phyloP scores from a whole-genome alignment of 2,797 vertebrate species.

The Alca torda region DNA sequence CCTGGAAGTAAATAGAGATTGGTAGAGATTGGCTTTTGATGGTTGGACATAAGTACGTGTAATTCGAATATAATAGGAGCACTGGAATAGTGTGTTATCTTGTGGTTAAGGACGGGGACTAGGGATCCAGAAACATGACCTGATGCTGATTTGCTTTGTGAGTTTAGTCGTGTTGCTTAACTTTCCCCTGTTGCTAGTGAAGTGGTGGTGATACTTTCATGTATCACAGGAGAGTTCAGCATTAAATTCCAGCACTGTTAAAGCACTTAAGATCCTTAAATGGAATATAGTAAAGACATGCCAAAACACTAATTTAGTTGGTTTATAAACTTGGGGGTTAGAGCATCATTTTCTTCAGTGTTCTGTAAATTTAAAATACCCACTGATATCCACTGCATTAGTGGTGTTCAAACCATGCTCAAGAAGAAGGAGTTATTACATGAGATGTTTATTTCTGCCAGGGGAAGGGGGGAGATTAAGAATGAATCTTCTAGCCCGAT shows the following conservation, averaged over 20 bases:
- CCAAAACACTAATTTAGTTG: background rate
- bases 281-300: background rate
- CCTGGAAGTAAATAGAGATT: conserved; percentile 4
- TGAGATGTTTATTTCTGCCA: background rate
- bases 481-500: background rate
- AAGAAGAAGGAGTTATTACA: background rate
- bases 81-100: background rate
- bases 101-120: background rate
- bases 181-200: conserved; percentile 12
- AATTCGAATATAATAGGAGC: background rate
- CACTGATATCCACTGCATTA: background rate
- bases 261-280: background rate
- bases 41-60: background rate
- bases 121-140: background rate
- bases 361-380: background rate
- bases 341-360: background rate
- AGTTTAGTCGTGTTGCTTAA: background rate
- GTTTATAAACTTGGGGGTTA: background rate
- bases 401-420: background rate
- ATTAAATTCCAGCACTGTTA: background rate
- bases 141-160: background rate
- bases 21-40: background rate
- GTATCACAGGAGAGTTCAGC: background rate
- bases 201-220: background rate
- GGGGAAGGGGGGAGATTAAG: background rate